phyloP scores from a whole-genome alignment of 2,113 vertebrate species.

The Felis chaus region DNA sequence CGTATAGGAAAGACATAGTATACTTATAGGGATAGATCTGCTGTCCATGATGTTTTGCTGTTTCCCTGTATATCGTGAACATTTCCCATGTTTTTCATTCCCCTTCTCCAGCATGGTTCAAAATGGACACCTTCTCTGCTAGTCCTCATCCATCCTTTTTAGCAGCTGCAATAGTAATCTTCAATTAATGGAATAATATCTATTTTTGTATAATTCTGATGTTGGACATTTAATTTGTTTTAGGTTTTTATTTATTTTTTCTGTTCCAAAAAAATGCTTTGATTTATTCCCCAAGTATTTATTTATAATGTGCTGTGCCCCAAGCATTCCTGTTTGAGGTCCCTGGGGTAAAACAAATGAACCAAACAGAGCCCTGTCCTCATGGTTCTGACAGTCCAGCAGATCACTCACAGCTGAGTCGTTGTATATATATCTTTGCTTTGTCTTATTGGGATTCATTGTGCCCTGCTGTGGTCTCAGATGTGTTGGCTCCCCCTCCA shows the following conservation, averaged over 20 bases:
- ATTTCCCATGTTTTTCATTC: not conserved
- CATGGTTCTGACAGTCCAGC: not conserved
- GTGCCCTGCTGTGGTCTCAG: not conserved
- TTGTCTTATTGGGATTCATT: not conserved
- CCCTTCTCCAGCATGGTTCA: not conserved
- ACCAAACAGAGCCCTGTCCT: not conserved
- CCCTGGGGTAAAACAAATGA: not conserved
- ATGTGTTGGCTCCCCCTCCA: fast-evolving
- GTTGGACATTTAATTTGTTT: not conserved
- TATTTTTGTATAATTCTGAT: not conserved
- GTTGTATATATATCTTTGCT: fast-evolving
- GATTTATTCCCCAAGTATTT: not conserved
- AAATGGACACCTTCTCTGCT: not conserved
- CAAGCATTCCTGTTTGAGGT: not conserved
- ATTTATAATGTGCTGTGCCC: not conserved
- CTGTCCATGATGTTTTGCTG: not conserved
- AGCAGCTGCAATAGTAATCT: not conserved
- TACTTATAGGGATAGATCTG: not conserved
- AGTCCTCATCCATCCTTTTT: not conserved
- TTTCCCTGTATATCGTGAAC: not conserved
- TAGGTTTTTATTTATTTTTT: not conserved
- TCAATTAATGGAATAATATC: not conserved
- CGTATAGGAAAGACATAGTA: not conserved
- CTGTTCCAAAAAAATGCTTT: not conserved
- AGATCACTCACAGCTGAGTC: fast-evolving